phyloP scores from a whole-genome alignment of 2,797 vertebrate genomes.

The Poecilia picta region DNA sequence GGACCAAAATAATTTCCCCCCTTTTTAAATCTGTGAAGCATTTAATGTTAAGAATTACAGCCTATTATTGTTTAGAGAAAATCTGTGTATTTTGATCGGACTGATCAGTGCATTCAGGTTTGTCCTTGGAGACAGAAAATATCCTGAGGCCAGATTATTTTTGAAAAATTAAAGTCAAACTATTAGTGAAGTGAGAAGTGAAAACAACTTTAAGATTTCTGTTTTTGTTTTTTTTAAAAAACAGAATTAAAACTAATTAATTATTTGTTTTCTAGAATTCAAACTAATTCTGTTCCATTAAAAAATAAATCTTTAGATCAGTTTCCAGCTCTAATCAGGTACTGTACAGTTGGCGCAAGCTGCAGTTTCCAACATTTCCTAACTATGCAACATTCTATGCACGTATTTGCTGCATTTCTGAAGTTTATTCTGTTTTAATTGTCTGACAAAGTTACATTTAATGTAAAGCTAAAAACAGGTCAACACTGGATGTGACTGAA shows the following conservation, averaged over 20 bases:
- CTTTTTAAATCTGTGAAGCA: neutral
- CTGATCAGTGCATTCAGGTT: neutral
- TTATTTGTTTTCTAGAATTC: too few relatives aligned
- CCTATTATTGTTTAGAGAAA: neutral
- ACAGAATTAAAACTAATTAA: neutral
- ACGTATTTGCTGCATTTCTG: neutral
- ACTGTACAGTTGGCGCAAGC: neutral
- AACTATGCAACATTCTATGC: neutral
- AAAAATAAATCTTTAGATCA: neutral
- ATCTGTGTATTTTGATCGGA: neutral
- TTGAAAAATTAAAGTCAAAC: neutral
- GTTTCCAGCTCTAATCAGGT: neutral
- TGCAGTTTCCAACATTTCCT: neutral
- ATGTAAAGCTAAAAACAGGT: neutral
- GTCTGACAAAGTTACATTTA: neutral
- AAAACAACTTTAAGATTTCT: neutral
- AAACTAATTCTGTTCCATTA: neutral
- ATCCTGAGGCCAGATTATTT: neutral
- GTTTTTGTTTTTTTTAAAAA: neutral
- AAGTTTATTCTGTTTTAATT: neutral
- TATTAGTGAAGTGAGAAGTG: neutral
- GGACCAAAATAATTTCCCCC: neutral
- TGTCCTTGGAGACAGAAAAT: neutral
- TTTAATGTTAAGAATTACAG: neutral
- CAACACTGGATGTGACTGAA: neutral